Evolutionary conservation across 2,888 invertebrate genomes (phyloP).

Genomic region (Aleiodes alternator): DNA sequence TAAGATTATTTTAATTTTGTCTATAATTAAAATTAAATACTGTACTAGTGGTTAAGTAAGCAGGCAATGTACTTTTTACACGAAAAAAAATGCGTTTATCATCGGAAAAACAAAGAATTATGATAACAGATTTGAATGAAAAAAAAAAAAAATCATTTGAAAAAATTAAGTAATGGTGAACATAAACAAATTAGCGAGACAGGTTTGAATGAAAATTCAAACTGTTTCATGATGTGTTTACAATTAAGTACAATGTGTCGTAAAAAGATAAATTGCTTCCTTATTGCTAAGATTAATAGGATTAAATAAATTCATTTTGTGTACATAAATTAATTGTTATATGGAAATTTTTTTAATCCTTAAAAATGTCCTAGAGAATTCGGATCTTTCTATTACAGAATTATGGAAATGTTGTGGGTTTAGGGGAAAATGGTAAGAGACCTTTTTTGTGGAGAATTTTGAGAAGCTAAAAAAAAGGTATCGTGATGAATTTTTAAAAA

Average conservation of each 20-base stretch:
- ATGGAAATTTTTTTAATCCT: background rate
- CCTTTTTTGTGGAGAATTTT: no score
- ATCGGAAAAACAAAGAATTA: slow-evolving; percentile 63
- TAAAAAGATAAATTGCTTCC: slow-evolving; percentile 40
- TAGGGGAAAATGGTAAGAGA: no score
- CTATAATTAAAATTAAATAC: slow-evolving; percentile 65
- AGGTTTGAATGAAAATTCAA: background rate
- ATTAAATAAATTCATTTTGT: slow-evolving; percentile 42
- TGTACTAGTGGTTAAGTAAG: slow-evolving; percentile 64
- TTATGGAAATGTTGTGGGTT: no score
- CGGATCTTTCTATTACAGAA: no score
- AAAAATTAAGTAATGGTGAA: background rate
- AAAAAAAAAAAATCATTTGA: slow-evolving; percentile 49
- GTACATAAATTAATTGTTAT: slow-evolving; percentile 24
- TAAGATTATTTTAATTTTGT: slow-evolving; percentile 72
- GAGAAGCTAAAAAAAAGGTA: no score
- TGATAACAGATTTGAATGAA: slow-evolving; percentile 60
- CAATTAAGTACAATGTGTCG: slow-evolving; percentile 9
- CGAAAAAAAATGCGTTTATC: slow-evolving; percentile 65
- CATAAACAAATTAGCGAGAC: slow-evolving; percentile 16
- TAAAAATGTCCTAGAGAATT: no score
- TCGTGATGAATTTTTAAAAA: no score
- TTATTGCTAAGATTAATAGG: slow-evolving; percentile 38
- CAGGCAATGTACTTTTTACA: slow-evolving; percentile 72
- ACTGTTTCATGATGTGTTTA: slow-evolving; percentile 20